Evolutionary conservation across 2,888 invertebrate genomes (phyloP).

Genomic region (Oscheius onirici): DNA sequence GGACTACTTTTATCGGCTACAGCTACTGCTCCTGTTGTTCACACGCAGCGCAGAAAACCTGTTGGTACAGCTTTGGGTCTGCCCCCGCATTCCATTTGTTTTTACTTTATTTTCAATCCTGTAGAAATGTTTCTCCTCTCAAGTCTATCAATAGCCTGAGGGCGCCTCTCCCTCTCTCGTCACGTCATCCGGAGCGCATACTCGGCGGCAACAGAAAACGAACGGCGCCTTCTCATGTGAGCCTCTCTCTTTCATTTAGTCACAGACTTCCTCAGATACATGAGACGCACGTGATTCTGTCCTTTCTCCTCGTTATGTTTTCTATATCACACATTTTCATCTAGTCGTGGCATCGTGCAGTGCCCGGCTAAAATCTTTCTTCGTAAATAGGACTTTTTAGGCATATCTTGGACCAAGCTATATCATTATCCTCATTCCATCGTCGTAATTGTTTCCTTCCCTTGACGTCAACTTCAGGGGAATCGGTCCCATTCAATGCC

Average conservation of each 20-base stretch:
- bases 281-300: neutral
- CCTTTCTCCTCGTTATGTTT: neutral
- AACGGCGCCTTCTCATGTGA: neutral
- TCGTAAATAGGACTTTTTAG: no score
- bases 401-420: no score
- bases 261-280: neutral
- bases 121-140: neutral
- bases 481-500: neutral
- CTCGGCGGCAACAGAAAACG: neutral
- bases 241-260: neutral
- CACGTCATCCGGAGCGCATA: constrained; percentile 11
- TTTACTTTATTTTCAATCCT: neutral
- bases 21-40: constrained; percentile 12
- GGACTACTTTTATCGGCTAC: no score
- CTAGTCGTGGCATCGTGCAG: no score
- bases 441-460: neutral
- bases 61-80: constrained; percentile 14
- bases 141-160: neutral
- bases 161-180: neutral
- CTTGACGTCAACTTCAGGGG: neutral
- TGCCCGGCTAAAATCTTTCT: no score
- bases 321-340: no score
- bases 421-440: no score
- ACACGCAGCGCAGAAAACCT: neutral
- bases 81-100: constrained; percentile 2